Evolutionary conservation across 1,140 invertebrate genomes (phyloP), one percentile per base, ranked within the genome.

Genomic region (Parasteatoda tepidariorum): DNA sequence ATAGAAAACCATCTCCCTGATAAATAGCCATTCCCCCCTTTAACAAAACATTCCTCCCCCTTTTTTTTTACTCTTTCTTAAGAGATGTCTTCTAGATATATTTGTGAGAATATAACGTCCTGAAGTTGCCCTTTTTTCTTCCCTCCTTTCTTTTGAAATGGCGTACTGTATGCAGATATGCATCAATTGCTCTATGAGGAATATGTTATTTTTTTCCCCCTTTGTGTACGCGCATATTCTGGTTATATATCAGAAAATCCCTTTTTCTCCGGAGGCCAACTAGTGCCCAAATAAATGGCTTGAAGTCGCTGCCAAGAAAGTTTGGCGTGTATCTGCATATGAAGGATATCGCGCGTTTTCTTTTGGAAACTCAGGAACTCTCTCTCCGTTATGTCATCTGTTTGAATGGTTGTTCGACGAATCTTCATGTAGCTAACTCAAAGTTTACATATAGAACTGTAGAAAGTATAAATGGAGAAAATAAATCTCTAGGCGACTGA

Each of bases 1-100:
- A 82, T 82, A 82, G 78, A 82, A 82, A 82, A 82, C 78, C 78
- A 82, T 82, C 78, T 82, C 78, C 34, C 78, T 82, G 78, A 82
- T 82, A 82, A 82, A 82, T 82, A 82, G 78, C 78, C 62, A 24
- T 7, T 33, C 66, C 54, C 78, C 55, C 38, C n/a, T 48, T 48
- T 82, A 82, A 82, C 78, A 82, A 82, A 82, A 82, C 78, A 82
- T 70, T 54, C 34, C 57, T 28, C 6, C 22, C 31, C 31, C 3
- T 6, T 34, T 26, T 30, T 38, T 26, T 18, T 57, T 38, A 7
- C 22, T 22, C 48, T 71, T 26, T 26, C 57, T 55, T 15, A 30
- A 57, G 70, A 61, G 55, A 64, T 22, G 15, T n/a, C 5, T 26
- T 18, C 41, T 79, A 68, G 67, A 79, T 79, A 57, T 79, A 57